phyloP scores from a whole-genome alignment of 2,797 vertebrate species.

The Selene dorsalis region DNA sequence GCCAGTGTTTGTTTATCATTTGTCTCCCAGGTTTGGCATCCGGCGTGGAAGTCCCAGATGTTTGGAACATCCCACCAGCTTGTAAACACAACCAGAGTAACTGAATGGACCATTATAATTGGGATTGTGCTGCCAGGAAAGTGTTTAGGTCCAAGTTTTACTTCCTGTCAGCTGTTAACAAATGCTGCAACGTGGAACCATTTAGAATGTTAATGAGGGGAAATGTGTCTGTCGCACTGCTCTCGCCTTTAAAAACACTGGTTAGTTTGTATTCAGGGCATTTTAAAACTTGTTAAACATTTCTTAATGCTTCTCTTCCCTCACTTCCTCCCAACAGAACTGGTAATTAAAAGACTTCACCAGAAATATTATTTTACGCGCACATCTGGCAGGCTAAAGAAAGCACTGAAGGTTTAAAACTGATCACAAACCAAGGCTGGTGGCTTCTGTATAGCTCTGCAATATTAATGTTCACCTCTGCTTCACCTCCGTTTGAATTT shows the following conservation, averaged over 20 bases:
- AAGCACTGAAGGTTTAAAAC: neutral
- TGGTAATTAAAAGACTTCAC: neutral
- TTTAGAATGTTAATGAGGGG: constrained; percentile 13
- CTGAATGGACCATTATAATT: constrained; percentile 53
- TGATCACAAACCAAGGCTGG: neutral
- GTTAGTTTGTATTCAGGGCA: neutral
- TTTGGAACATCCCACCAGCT: constrained; percentile 58
- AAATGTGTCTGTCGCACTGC: neutral
- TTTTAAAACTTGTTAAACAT: neutral
- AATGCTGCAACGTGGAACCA: constrained; percentile 23
- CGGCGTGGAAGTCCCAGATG: constrained; percentile 58
- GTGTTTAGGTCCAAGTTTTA: constrained; percentile 44
- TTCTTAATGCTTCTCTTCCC: neutral
- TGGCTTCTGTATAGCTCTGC: neutral
- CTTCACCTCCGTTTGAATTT: constrained; percentile 30
- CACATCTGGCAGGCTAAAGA: neutral
- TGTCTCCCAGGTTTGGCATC: constrained; percentile 55
- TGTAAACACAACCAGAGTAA: constrained; percentile 46
- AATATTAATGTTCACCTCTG: constrained; percentile 51
- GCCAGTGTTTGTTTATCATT: constrained; percentile 50
- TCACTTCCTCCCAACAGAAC: neutral
- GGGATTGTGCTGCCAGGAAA: constrained; percentile 34
- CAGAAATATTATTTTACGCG: neutral
- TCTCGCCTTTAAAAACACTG: neutral
- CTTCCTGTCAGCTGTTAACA: constrained; percentile 41